Conservation (phyloP, 92 coral and sea anemone species). For the Galaxea fascicularis region DNA sequence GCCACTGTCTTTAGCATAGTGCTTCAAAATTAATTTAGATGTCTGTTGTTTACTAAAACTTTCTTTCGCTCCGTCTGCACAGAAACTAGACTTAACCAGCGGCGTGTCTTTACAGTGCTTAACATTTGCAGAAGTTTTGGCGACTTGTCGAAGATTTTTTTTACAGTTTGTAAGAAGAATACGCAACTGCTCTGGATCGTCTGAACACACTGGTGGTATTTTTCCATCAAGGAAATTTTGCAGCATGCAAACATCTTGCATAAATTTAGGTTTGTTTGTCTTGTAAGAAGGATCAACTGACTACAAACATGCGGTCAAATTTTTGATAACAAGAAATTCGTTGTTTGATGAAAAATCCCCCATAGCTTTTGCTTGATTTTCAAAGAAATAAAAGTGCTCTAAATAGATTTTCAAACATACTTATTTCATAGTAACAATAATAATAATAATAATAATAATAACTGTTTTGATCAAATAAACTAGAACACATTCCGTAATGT, state of each 20-base stretch:
- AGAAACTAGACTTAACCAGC: background rate
- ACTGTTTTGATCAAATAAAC: too few species aligned
- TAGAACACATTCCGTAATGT: too few species aligned
- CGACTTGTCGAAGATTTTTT: background rate
- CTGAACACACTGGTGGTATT: background rate
- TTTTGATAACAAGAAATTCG: background rate
- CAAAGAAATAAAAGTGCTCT: too few species aligned
- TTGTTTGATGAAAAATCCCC: background rate
- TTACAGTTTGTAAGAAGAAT: conserved; percentile 1
- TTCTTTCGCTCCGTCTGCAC: background rate
- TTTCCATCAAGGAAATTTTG: background rate
- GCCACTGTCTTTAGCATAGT: background rate
- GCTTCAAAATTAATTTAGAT: background rate
- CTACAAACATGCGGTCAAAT: background rate
- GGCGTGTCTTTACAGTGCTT: background rate
- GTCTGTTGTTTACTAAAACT: background rate
- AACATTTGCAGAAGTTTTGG: background rate
- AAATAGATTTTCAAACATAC: too few species aligned
- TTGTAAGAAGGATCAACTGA: background rate
- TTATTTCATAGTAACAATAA: too few species aligned
- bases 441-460: too few species aligned
- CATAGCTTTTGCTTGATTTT: background rate
- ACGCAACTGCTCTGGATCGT: background rate
- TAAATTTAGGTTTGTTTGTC: background rate
- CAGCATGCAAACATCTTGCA: background rate